These are phyloP conservation scores for Dasysyrphus albostriatus DNA, from an alignment of 2,888 invertebrate genomes.

Conservation along the genomic window DNA sequence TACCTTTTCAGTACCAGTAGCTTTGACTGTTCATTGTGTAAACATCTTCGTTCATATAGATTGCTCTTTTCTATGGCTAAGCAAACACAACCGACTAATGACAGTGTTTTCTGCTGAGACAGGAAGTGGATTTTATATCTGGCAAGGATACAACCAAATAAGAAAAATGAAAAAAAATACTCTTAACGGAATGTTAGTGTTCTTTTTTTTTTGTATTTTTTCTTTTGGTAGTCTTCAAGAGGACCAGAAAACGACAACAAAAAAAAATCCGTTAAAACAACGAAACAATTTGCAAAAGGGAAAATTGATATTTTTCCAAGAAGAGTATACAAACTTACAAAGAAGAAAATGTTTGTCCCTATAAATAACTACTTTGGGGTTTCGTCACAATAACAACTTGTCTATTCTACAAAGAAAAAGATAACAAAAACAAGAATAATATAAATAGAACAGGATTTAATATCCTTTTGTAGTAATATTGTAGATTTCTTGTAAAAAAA, in stretches of 20 bases:
- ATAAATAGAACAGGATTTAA: too few relatives aligned
- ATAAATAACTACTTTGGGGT: slow-evolving; percentile 10
- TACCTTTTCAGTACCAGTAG: background rate
- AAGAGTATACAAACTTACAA: background rate
- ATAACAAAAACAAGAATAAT: background rate
- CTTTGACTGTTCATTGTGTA: background rate
- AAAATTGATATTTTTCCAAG: slow-evolving; percentile 21
- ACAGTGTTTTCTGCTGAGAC: slow-evolving; percentile 18
- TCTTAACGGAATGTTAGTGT: background rate
- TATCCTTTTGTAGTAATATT: background rate
- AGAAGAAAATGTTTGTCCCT: slow-evolving; percentile 4
- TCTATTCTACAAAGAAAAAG: background rate
- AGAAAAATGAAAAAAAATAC: background rate
- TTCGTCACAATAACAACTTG: background rate
- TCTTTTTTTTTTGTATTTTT: background rate
- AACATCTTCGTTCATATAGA: background rate
- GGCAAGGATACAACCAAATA: background rate
- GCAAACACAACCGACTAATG: slow-evolving; percentile 23
- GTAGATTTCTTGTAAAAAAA: background rate
- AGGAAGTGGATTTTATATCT: slow-evolving; percentile 25
- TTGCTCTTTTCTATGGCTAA: slow-evolving; percentile 20
- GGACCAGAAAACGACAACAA: background rate
- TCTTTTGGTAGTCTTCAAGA: background rate
- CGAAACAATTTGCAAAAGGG: slow-evolving; percentile 2
- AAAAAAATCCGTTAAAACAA: slow-evolving; percentile 10